Conservation (phyloP, 2,797 vertebrate species). For the Hephaestus fuliginosus region DNA sequence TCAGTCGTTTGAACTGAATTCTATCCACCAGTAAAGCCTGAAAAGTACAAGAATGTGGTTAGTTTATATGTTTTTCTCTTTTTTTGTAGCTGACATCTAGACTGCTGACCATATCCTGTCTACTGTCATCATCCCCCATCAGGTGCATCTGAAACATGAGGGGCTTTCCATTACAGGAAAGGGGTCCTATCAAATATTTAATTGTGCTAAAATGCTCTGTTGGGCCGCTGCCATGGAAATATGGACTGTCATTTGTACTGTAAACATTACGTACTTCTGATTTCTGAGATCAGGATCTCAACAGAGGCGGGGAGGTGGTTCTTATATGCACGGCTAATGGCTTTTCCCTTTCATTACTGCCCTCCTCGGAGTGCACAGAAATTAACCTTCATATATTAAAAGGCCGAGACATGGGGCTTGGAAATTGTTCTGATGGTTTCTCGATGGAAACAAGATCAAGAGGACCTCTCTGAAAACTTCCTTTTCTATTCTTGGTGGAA, state of each 20-base stretch:
- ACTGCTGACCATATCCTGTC: slow-evolving; percentile 28
- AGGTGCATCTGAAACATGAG: slow-evolving; percentile 37
- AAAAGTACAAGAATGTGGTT: not conserved
- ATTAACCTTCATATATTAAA: slow-evolving; percentile 42
- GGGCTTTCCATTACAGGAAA: slow-evolving; percentile 68
- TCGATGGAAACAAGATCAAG: slow-evolving; percentile 26
- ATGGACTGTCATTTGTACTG: slow-evolving; percentile 75
- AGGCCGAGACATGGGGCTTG: slow-evolving; percentile 27
- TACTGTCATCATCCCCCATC: slow-evolving; percentile 28
- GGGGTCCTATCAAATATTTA: slow-evolving; percentile 73
- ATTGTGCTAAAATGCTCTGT: slow-evolving; percentile 63
- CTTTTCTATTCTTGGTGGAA: slow-evolving; percentile 15
- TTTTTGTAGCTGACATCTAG: slow-evolving; percentile 13
- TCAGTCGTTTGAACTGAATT: not conserved
- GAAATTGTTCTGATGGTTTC: slow-evolving; percentile 17
- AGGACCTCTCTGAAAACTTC: slow-evolving; percentile 33
- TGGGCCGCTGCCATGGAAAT: slow-evolving; percentile 76
- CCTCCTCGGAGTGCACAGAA: slow-evolving; percentile 68
- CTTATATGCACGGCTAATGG: slow-evolving; percentile 72
- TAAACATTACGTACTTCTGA: slow-evolving; percentile 74
- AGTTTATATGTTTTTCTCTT: slow-evolving; percentile 26
- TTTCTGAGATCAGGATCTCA: slow-evolving; percentile 69
- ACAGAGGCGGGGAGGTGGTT: slow-evolving; percentile 49
- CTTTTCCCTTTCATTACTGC: slow-evolving; percentile 82
- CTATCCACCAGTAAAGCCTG: not conserved